Evolutionary conservation across 2,888 invertebrate genomes (phyloP).

Genomic region (Bembecia ichneumoniformis): DNA sequence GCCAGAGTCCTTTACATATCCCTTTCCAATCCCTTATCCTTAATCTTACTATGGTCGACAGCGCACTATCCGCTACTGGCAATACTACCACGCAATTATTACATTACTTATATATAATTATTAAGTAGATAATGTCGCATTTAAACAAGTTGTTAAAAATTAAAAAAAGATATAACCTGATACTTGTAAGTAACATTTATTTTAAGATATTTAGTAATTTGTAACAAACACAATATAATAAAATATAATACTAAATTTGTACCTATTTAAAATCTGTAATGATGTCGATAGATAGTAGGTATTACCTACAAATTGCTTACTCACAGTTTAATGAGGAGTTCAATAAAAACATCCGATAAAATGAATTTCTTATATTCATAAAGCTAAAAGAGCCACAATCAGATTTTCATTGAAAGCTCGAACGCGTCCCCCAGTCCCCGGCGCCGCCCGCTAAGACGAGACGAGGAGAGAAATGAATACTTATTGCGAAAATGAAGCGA

Average conservation of each 20-base stretch:
- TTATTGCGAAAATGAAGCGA: slow-evolving; percentile 66
- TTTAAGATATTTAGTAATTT: too few species aligned
- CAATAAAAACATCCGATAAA: slow-evolving; percentile 24
- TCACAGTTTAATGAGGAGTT: slow-evolving; percentile 31
- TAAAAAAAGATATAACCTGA: too few species aligned
- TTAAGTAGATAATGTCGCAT: too few species aligned
- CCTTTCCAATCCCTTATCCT: too few species aligned
- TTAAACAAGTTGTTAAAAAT: too few species aligned
- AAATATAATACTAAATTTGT: neutral
- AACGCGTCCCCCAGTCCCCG: slow-evolving; percentile 9
- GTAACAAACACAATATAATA: too few species aligned
- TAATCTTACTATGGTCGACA: too few species aligned
- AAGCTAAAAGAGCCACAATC: slow-evolving; percentile 54
- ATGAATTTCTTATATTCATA: slow-evolving; percentile 51
- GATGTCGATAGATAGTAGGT: neutral
- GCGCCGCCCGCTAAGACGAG: slow-evolving; percentile 14
- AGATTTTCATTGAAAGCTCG: slow-evolving; percentile 57
- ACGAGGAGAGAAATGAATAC: slow-evolving; percentile 57
- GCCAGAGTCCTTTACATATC: too few species aligned
- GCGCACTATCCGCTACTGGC: too few species aligned
- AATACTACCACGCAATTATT: too few species aligned
- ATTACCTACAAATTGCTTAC: neutral
- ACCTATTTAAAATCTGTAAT: neutral
- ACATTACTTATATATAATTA: too few species aligned
- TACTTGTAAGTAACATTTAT: too few species aligned